These are phyloP conservation scores for Epinotia demarniana DNA, from an alignment of 2,888 invertebrate species.

Conservation along the genomic window DNA sequence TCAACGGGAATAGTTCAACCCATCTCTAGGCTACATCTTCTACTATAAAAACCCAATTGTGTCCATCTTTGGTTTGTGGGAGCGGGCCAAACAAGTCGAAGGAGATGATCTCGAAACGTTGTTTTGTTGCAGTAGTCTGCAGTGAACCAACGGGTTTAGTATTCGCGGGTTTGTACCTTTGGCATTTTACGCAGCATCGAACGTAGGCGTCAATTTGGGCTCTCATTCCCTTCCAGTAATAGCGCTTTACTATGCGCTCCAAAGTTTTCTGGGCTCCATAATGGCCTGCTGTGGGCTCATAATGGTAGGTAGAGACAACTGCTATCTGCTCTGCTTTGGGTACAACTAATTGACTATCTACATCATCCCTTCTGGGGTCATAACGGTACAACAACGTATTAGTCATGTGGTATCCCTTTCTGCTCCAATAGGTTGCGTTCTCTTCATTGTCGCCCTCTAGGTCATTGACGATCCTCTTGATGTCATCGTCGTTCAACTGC, in stretches of 20 bases:
- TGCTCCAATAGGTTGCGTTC: too few relatives aligned
- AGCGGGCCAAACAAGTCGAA: slow-evolving; percentile 45
- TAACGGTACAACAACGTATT: slow-evolving; percentile 51
- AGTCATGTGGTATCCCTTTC: slow-evolving; percentile 51
- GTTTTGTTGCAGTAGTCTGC: too few relatives aligned
- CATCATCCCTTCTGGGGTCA: slow-evolving; percentile 43
- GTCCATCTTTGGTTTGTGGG: slow-evolving; percentile 26
- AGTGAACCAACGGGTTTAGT: too few relatives aligned
- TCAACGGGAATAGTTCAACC: slow-evolving; percentile 53
- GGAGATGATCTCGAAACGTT: too few relatives aligned
- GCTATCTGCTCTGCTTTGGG: slow-evolving; percentile 50
- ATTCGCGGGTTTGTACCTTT: too few relatives aligned
- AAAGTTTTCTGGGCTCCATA: slow-evolving; percentile 38
- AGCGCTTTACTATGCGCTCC: too few relatives aligned
- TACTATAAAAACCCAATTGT: slow-evolving; percentile 40
- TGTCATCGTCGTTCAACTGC: too few relatives aligned
- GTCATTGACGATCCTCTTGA: too few relatives aligned
- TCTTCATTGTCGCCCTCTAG: too few relatives aligned
- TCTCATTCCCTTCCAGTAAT: too few relatives aligned
- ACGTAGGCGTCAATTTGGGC: too few relatives aligned
- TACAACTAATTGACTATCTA: slow-evolving; percentile 50
- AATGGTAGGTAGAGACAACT: slow-evolving; percentile 48
- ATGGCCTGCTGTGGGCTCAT: slow-evolving; percentile 51
- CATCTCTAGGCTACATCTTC: slow-evolving; percentile 52
- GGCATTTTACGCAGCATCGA: too few relatives aligned